A percentile compares a stretch with the other conserved stretches of the same genome.
phyloP scores from a whole-genome alignment of 2,113 vertebrate species.

The Neolamprologus tretocephalus region DNA sequence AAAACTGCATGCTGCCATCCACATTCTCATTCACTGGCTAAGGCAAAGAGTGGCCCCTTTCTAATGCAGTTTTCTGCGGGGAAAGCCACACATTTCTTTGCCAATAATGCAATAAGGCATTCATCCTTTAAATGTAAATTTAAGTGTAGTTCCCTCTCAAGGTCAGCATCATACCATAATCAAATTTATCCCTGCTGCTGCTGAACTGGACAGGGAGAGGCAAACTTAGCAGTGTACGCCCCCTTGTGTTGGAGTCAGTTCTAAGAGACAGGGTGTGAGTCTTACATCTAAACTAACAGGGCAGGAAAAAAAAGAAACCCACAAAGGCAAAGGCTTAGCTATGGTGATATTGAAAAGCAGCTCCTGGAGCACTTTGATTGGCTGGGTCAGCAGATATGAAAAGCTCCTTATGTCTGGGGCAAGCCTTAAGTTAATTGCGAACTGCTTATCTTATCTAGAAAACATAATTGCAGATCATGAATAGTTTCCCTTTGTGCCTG shows the following conservation, averaged over 20 bases:
- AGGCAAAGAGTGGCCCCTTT: neutral
- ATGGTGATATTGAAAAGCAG: constrained; percentile 23
- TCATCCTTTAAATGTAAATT: constrained; percentile 51
- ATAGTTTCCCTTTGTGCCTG: constrained; percentile 44
- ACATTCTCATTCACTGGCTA: neutral
- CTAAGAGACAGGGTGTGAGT: neutral
- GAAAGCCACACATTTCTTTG: constrained; percentile 13
- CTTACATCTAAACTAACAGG: neutral
- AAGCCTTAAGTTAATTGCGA: constrained; percentile 62
- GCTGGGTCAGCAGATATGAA: constrained; percentile 65
- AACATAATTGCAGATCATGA: constrained; percentile 65
- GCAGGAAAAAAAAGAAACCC: neutral
- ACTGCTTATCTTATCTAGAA: constrained; percentile 63
- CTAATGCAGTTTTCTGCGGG: neutral
- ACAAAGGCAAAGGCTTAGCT: constrained; percentile 23
- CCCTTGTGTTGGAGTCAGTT: constrained; percentile 64
- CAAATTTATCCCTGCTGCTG: constrained; percentile 26
- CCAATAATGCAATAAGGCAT: constrained; percentile 50
- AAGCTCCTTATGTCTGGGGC: constrained; percentile 45
- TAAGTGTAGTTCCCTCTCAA: constrained; percentile 45
- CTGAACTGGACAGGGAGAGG: constrained; percentile 19
- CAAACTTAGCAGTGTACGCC: constrained; percentile 68
- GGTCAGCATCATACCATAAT: constrained; percentile 53
- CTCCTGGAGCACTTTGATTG: constrained; percentile 47
- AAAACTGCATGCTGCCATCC: neutral